Percentiles rank a stretch among this genome's conserved stretches.
phyloP scores from a whole-genome alignment of 2,797 vertebrate species.

The Ara ararauna region DNA sequence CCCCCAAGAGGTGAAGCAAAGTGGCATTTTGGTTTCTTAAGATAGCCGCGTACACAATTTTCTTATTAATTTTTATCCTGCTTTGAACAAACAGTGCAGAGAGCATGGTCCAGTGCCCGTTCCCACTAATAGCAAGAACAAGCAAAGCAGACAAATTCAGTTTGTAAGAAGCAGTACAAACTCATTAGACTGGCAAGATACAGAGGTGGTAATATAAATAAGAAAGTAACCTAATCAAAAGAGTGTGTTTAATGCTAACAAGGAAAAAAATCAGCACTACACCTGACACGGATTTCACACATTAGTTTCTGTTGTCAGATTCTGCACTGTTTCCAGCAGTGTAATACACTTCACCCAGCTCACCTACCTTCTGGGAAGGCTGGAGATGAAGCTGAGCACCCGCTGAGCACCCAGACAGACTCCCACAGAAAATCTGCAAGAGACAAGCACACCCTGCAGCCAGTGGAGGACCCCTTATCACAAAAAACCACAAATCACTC shows the following conservation, averaged over 20 bases:
- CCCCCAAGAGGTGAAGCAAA: not conserved
- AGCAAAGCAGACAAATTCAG: not conserved
- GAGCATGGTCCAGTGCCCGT: not conserved
- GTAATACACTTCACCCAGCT: not conserved
- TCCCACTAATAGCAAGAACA: not conserved
- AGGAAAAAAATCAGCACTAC: not conserved
- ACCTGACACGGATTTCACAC: not conserved
- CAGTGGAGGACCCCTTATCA: accelerated
- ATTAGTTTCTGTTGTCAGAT: not conserved
- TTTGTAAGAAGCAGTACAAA: not conserved
- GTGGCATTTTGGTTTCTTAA: not conserved
- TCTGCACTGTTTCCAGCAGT: not conserved
- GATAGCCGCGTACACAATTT: not conserved
- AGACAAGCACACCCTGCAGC: not conserved
- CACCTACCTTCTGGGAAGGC: not conserved
- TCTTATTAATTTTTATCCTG: slow-evolving; percentile 5
- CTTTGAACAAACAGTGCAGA: not conserved
- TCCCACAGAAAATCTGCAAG: not conserved
- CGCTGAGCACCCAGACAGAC: accelerated
- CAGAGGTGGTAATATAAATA: not conserved
- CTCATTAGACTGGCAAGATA: slow-evolving; percentile 9
- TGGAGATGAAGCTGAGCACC: not conserved
- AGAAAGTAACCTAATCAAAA: slow-evolving; percentile 17
- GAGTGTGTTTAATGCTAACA: not conserved
- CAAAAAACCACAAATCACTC: not conserved